Percentiles rank a stretch among this genome's conserved stretches.
phyloP scores from a whole-genome alignment of 1,140 invertebrate genomes.

The Drosophila pachea region DNA sequence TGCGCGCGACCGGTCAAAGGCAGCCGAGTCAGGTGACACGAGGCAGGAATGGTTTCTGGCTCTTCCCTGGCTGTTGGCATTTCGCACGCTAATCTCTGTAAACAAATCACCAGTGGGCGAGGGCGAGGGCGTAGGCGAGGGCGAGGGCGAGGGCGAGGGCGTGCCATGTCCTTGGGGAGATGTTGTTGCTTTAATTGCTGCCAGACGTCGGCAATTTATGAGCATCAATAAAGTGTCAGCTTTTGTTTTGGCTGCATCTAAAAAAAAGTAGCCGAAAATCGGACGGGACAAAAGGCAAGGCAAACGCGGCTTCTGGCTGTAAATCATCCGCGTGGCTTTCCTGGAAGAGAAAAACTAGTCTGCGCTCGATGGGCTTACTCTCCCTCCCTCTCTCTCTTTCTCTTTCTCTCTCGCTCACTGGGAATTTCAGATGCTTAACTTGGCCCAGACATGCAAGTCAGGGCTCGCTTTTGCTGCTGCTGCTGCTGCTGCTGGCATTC shows the following conservation, averaged over 20 bases:
- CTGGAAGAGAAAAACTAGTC: slow-evolving; percentile 45
- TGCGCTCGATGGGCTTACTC: slow-evolving; percentile 12
- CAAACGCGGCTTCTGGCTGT: slow-evolving; percentile 55
- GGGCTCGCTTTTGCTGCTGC: slow-evolving; percentile 1
- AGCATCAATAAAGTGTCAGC: slow-evolving; percentile 76
- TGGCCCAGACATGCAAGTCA: slow-evolving; percentile 62
- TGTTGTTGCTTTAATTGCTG: slow-evolving; percentile 75
- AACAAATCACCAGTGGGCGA: slow-evolving; percentile 65
- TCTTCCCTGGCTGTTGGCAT: slow-evolving; percentile 45
- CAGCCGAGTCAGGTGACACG: slow-evolving; percentile 51
- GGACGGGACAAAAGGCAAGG: slow-evolving; percentile 51
- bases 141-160: background rate
- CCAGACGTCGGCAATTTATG: slow-evolving; percentile 71
- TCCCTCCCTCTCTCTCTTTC: too few relatives aligned
- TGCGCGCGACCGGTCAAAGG: slow-evolving; percentile 10
- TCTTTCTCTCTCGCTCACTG: too few relatives aligned
- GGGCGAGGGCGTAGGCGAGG: background rate
- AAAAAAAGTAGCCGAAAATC: slow-evolving; percentile 28
- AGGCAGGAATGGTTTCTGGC: slow-evolving; percentile 36
- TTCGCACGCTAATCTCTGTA: slow-evolving; percentile 69
- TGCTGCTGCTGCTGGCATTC: slow-evolving; percentile 28
- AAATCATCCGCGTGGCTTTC: slow-evolving; percentile 68
- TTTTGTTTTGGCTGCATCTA: slow-evolving; percentile 43
- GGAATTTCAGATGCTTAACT: slow-evolving; percentile 60
- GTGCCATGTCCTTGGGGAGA: slow-evolving; percentile 66